Evolutionary conservation across 2,797 vertebrate species (phyloP), one percentile per base, ranked within the genome.

Genomic region (Gorsachius magnificus): DNA sequence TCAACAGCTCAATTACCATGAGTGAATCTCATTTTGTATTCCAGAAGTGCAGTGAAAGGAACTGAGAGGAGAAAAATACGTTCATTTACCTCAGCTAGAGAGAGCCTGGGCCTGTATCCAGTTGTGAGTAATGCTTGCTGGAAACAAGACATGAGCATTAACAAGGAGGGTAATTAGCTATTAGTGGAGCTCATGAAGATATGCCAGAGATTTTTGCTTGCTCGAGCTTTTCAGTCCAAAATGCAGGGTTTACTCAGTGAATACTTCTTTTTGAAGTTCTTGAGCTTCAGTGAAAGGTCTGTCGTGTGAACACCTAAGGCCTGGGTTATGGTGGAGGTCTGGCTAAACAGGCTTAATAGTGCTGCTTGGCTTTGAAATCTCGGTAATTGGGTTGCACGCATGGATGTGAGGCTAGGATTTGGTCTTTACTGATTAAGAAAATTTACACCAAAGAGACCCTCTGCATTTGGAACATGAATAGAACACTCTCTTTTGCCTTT

Each of bases 1-100:
- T 95, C 83, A 89, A 63, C 90, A 63, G 54, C 76, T 96, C 94
- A 89, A 89, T 95, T 95, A 66, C 54, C 19, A 45, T 61, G 36
- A 78, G 33, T 41, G 20, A 57, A 66, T 75, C 90, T 95, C 78
- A 87, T 96, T 94, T 95, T 63, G 89, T 93, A 95, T 97, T 97
- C 94, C 69, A 91, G 76, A 90, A 95, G 43, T 45, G 69, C 78
- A 83, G 75, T 16, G 46, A 94, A 89, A 83, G 25, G 82, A 92
- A 87, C 33, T 2, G 68, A 78, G 78, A 74, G 28, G 51, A 77
- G 83, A 78, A 95, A 95, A 97, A 92, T 63, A 69, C 16, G 10
- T 33, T 82, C 45, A 76, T 95, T 95, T 91, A 66, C 88, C 64
- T 89, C 88, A 83, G 58, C 63, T 88, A 79, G 63, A 83, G 57